phyloP scores from a whole-genome alignment of 2,113 vertebrate species.

The Nothocercus julius region DNA sequence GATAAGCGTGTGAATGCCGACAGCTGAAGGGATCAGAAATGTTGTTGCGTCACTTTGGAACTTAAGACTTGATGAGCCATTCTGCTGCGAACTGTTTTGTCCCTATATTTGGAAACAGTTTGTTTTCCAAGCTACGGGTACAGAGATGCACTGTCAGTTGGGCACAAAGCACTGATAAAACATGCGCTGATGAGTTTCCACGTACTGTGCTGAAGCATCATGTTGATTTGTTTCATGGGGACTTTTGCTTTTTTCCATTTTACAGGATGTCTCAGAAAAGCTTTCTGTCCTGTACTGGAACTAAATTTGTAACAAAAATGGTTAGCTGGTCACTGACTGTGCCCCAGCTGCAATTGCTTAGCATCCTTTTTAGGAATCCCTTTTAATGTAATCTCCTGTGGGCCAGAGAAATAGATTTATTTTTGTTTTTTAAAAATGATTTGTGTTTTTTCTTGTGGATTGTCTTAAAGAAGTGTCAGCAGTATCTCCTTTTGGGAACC shows the following conservation, averaged over 20 bases:
- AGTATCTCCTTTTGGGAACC: background rate
- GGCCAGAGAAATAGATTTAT: background rate
- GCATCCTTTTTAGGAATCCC: background rate
- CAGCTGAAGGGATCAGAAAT: background rate
- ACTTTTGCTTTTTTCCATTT: background rate
- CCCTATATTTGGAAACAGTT: background rate
- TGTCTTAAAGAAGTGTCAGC: background rate
- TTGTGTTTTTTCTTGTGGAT: background rate
- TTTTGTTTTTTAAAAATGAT: background rate
- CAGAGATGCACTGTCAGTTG: background rate
- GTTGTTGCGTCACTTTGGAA: background rate
- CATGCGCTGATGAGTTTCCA: background rate
- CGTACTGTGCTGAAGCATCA: background rate
- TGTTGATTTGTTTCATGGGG: background rate
- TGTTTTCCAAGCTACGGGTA: slow-evolving; percentile 2
- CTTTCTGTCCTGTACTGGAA: background rate
- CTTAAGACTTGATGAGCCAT: background rate
- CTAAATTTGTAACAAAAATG: background rate
- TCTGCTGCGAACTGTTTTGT: background rate
- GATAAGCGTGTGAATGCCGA: background rate
- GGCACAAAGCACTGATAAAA: background rate
- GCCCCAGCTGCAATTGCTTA: background rate
- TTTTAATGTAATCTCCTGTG: background rate
- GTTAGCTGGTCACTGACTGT: background rate
- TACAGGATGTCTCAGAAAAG: background rate